Evolutionary conservation across 1,140 invertebrate species (phyloP), one percentile per base, ranked within the genome.

Genomic region (Euura lappo): DNA sequence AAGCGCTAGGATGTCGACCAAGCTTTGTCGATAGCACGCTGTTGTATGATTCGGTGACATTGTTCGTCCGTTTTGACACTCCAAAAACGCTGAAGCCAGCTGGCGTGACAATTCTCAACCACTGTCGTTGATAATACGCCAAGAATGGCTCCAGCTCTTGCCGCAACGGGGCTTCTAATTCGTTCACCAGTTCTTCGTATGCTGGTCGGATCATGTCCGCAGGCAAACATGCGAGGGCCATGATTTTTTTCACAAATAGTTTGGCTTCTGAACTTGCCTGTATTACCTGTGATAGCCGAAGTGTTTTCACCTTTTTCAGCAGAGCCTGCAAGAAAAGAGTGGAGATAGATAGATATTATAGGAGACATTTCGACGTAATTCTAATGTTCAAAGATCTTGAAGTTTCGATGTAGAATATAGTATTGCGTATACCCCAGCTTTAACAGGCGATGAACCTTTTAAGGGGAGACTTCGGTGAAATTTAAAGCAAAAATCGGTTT

Each of bases 231-330:
- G 71, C 71, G 8, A 72, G 28, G 10, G 71, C 71, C 71, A 72
- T 72, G 4, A 72, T 67, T 60, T 72, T 72, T 60, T 68, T 72
- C 3, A 72, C 0, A 68, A 72, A 72, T 10, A 72, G 11, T 42
- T 51, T 72, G 45, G 66, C 71, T 7, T 10, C 66, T n/a, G 43
- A 45, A n/a, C 68, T 43, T 42, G 60, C 65, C 3, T 68, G 44
- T 3, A 68, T 68, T 4, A 72, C 8, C 3, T 6, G 13, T 6
- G 44, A 47, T 8, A 68, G 13, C 3, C 45, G 44, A 5, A 72
- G 7, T 3, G 44, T 47, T 28, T 72, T 72, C 3, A 68, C 45
- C 10, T 72, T 72, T n/a, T 68, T 72, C 42, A 72, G 46, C n/a
- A 72, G 2, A 72, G 71, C 71, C 71, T 72, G 28, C 28, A 28